Base-by-base conservation (phyloP, 2,797 vertebrate genomes). In the Rhincodon typus region DNA sequence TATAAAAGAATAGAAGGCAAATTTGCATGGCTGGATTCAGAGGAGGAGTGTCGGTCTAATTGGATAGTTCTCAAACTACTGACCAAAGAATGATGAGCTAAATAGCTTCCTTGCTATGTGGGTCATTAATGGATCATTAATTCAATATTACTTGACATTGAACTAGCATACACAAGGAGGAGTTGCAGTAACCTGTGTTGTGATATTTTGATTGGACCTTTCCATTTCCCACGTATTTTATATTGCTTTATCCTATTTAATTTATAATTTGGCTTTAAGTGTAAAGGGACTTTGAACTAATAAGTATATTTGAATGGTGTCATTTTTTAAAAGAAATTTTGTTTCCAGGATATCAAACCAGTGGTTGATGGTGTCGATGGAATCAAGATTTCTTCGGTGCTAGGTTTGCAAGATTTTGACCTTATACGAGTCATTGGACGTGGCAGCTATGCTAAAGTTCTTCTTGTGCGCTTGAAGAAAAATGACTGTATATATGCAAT, bases 381-480 rank as follows among this genome's bases (percentile, higher is more conserved):
- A 95, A 99, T 99, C 96, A 99, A 99, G 97, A 98, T 99, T 97
- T 99, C 99, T 96, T 98, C 98, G 97, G 98, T 98, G 93, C 97
- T 99, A 57, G 98, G 98, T 84, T 97, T 99, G 95, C 97, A 98
- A 30, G 99, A 99, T 98, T 99, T 99, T 0, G 99, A 99, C 96
- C 97, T 99, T 96, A 98, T 99, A 97, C 97, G 99, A 95, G 99
- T 99, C 96, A 99, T 99, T 0, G 99, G 99, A 66, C 98, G 99
- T 0, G 99, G 99, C 95, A 99, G 99, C 97, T 99, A 99, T 0
- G 99, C 99, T 97, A 99, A 99, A 97, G 99, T 99, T 96, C 98
- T 99, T 86, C 97, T 99, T 97, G 99, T 99, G 62, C 98, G 99
- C 95, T 98, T 99, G 95, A 99, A 99, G 98, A 99, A 99, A 97